These are phyloP conservation scores for Drosophila borborema DNA, from an alignment of 2,888 invertebrate species.

Conservation along the genomic window DNA sequence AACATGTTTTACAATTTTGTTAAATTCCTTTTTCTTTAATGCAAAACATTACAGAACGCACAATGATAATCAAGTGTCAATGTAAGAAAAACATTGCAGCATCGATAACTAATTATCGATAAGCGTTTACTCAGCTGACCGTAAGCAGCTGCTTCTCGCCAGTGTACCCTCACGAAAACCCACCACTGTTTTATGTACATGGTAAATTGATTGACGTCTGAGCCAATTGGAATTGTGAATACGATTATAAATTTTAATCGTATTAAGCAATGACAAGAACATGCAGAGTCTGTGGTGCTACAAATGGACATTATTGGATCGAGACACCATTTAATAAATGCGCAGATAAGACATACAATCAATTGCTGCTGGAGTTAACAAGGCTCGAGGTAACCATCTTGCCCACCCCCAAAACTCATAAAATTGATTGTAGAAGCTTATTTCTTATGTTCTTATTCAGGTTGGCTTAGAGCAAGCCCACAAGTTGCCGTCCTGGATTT, in stretches of 20 bases:
- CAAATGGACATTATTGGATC: slow-evolving; percentile 62
- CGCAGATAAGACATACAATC: slow-evolving; percentile 61
- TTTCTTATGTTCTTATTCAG: slow-evolving; percentile 20
- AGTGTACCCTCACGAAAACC: slow-evolving; percentile 28
- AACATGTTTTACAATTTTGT: slow-evolving; percentile 36
- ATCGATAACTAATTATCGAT: slow-evolving; percentile 18
- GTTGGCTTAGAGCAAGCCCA: slow-evolving; percentile 35
- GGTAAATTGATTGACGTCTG: slow-evolving; percentile 15
- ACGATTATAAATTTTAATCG: slow-evolving; percentile 10
- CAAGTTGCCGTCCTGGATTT: slow-evolving; percentile 62
- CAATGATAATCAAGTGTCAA: not conserved
- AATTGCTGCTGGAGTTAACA: slow-evolving; percentile 56
- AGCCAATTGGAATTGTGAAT: slow-evolving; percentile 9
- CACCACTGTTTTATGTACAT: slow-evolving; percentile 24
- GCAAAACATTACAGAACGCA: slow-evolving; percentile 14
- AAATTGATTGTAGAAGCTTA: slow-evolving; percentile 22
- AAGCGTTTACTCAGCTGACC: slow-evolving; percentile 19
- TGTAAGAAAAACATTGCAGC: not conserved
- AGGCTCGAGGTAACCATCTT: slow-evolving; percentile 50
- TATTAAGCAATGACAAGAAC: slow-evolving; percentile 50
- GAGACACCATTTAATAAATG: slow-evolving; percentile 57
- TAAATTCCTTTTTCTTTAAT: not conserved
- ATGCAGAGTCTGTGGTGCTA: slow-evolving; percentile 56
- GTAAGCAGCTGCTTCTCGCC: slow-evolving; percentile 21
- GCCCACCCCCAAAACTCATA: not conserved